Base-by-base conservation (phyloP, 1,140 invertebrate species). In the Drosophila fuyamai region DNA sequence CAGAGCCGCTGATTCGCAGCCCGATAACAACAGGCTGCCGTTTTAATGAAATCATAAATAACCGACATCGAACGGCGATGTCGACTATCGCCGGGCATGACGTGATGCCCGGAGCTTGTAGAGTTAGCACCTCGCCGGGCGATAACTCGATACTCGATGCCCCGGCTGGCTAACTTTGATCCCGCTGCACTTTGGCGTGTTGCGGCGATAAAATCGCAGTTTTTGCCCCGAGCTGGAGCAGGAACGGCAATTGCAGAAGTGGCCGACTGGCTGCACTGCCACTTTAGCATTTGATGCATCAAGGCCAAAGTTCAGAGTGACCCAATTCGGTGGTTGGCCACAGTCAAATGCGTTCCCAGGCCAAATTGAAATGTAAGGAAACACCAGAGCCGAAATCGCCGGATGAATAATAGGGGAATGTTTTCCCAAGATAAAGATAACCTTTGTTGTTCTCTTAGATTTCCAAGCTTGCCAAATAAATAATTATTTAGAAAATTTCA, bases 41-140 rank as follows among this genome's bases (percentile, higher is more conserved):
- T 86, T 91, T 90, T 90, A 90, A 90, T 90, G 86, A 90, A 90
- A 90, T 90, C 86, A 90, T 90, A 90, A 90, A 90, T 90, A 83
- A 90, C 79, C 71, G 76, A 88, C 83, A 84, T 84, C 76, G 81
- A 83, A 79, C 79, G 57, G 71, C 67, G 56, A 71, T 58, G 51
- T 63, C 44, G 67, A 71, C 67, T 72, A 83, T 83, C 81, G 44
- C 55, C 13, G 29, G 46, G 63, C 58, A 83, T 51, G 48, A 51
- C 60, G 80, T 83, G 80, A 83, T 79, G 81, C 61, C 38, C 61
- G 58, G 75, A 44, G 75, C 82, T 82, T 88, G 82, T 88, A 86
- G 79, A 88, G 75, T 86, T 86, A 86, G 82, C 79, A 86, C 83
- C 82, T 86, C 56, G 57, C 50, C 35, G 66, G 83, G 76, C 66